Evolutionary conservation across 1,140 invertebrate genomes (phyloP), one percentile per base, ranked within the genome.

Genomic region (Orius laevigatus): DNA sequence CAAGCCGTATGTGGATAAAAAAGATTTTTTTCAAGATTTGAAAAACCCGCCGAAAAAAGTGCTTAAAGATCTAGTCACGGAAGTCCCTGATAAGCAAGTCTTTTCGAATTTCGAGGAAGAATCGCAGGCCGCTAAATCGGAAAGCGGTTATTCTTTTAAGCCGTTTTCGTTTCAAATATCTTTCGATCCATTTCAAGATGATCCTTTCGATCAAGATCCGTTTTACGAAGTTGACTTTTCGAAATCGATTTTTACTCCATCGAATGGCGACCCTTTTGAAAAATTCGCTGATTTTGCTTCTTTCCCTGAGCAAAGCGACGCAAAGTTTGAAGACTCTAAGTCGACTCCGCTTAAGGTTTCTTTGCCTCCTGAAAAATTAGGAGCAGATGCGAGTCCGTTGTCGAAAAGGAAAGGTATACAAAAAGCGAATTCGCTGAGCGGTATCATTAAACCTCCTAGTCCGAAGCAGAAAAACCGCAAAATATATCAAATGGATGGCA

Each of bases 21-120:
- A 90, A 72, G 84, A 89, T 63, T 92, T 93, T 68, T 93, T 93
- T 71, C 83, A 88, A 69, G 83, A 90, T 59, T 70, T 91, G 52
- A 90, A 90, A 70, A 90, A 90, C 67, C 86, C 85, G 52, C 84
- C 85, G 46, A 88, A 88, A 70, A 89, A 88, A 68, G 77, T 84
- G 14, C 70, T 89, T 39, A 90, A 89, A 69, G 85, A 89, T 63
- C 68, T 90, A 57, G 78, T 78, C 6, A 46, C 58, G 15, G 55
- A 56, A 20, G 14, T 46, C 10, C 46, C 50, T 18, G 53, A 55
- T 19, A 40, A 32, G 16, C 48, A 41, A 45, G 14, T 39, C 10
- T 51, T 56, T 20, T 47, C 51, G 41, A 40, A 45, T 41, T 48
- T 49, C 38, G 47, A 46, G 41, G 19, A 25, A 25, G 25, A 25